Percentiles rank a stretch among this genome's conserved stretches.
Conservation (phyloP, 37 sponge, comb jelly and placozoan genomes). For the Bolinopsis microptera region DNA sequence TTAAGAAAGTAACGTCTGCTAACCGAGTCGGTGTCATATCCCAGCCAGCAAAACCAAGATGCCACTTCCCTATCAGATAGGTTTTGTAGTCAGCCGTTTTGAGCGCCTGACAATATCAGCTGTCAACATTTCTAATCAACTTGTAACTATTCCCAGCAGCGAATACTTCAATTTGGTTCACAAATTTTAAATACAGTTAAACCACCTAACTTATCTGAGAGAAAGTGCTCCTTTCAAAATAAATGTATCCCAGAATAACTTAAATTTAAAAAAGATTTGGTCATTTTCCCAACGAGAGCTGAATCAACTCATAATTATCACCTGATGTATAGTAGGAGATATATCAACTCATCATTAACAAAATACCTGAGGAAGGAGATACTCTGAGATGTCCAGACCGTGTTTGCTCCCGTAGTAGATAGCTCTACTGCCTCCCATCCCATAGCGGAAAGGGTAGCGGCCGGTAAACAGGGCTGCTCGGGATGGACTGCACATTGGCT, state of each 20-base stretch:
- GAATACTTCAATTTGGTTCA: too few relatives aligned
- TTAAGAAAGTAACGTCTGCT: too few relatives aligned
- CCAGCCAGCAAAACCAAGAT: conserved; percentile 64
- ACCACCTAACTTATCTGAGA: too few relatives aligned
- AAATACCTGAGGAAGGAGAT: conserved; percentile 47
- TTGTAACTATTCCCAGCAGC: too few relatives aligned
- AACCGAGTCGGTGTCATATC: conserved; percentile 6
- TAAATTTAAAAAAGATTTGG: too few relatives aligned
- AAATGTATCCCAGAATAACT: too few relatives aligned
- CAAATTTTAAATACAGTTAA: too few relatives aligned
- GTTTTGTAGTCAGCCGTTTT: conserved; percentile 7
- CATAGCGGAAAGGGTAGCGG: conserved; percentile 40
- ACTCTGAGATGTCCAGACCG: conserved; percentile 28
- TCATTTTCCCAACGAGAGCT: too few relatives aligned
- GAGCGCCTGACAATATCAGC: background rate
- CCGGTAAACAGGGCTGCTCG: conserved; percentile 45
- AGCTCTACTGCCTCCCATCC: conserved; percentile 5
- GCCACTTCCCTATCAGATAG: conserved; percentile 55
- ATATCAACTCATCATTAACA: too few relatives aligned
- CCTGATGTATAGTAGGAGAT: too few relatives aligned
- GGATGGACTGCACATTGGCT: conserved; percentile 45
- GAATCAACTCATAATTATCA: too few relatives aligned
- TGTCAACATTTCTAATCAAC: background rate
- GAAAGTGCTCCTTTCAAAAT: too few relatives aligned
- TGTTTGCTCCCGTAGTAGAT: conserved; percentile 32